These are phyloP conservation scores for Tenthredo mesomela DNA, from an alignment of 2,888 invertebrate species.

Conservation along the genomic window DNA sequence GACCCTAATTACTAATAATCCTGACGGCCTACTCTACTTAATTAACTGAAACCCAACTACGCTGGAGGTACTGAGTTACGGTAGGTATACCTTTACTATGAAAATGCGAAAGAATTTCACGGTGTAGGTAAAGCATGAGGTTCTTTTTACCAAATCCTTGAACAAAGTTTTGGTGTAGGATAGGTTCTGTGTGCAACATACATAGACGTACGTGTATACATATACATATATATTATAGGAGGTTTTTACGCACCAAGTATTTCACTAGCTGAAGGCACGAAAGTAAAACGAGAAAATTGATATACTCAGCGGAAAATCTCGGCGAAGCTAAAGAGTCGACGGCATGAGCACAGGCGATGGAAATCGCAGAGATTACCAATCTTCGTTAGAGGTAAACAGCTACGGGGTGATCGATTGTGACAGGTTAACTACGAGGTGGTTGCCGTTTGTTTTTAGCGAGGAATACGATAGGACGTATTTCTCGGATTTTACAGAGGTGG, in stretches of 20 bases:
- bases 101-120: conserved; percentile 31
- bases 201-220: background rate
- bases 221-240: background rate
- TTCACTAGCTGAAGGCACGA: background rate
- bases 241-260: conserved; percentile 12
- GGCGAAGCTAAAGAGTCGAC: background rate
- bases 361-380: conserved; percentile 46
- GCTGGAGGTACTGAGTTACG: conserved; percentile 12
- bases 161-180: background rate
- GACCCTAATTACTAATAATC: conserved; percentile 45
- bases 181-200: background rate
- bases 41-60: conserved; percentile 41
- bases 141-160: background rate
- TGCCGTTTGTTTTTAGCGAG: conserved; percentile 64
- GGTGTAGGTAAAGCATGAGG: conserved; percentile 9
- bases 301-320: conserved; percentile 19
- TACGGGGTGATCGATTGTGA: conserved; percentile 47
- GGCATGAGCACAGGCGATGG: background rate
- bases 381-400: conserved; percentile 44
- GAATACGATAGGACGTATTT: conserved; percentile 55
- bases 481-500: conserved; percentile 26
- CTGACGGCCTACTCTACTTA: conserved; percentile 41
- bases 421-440: conserved; percentile 48
- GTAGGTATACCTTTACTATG: background rate
- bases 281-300: conserved; percentile 2